phyloP scores from a whole-genome alignment of 2,888 invertebrate genomes.

The Tinea trinotella region DNA sequence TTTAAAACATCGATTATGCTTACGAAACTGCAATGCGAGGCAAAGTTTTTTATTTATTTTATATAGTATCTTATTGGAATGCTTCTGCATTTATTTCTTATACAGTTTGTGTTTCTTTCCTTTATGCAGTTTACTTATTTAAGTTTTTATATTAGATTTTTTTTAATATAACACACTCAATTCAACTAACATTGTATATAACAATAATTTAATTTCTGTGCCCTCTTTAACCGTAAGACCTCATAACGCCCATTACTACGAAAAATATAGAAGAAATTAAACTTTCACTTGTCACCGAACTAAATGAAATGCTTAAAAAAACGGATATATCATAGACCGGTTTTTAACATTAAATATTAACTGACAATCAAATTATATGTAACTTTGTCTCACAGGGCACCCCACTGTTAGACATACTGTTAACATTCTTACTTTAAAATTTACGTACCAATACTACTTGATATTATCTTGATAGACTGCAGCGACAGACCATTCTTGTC shows the following conservation, averaged over 20 bases:
- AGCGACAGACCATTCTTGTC: slow-evolving; percentile 13
- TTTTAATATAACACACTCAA: too few species aligned
- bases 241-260: too few species aligned
- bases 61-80: background rate
- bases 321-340: background rate
- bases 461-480: slow-evolving; percentile 31
- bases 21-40: background rate
- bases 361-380: slow-evolving; percentile 11
- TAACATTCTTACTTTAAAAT: slow-evolving; percentile 22
- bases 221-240: slow-evolving; percentile 22
- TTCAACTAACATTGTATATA: too few species aligned
- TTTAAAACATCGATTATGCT: slow-evolving; percentile 16
- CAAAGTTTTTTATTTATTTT: background rate
- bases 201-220: too few species aligned
- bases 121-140: too few species aligned
- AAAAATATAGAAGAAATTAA: background rate
- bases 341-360: background rate
- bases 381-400: slow-evolving; percentile 12
- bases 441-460: slow-evolving; percentile 23
- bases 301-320: background rate
- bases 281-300: slow-evolving; percentile 1
- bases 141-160: too few species aligned
- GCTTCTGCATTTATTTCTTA: slow-evolving; percentile 2
- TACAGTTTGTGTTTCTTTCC: too few species aligned
- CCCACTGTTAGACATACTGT: slow-evolving; percentile 15